Base-by-base conservation (phyloP, 2,797 vertebrate genomes). In the Muraenolepis orangiensis region DNA sequence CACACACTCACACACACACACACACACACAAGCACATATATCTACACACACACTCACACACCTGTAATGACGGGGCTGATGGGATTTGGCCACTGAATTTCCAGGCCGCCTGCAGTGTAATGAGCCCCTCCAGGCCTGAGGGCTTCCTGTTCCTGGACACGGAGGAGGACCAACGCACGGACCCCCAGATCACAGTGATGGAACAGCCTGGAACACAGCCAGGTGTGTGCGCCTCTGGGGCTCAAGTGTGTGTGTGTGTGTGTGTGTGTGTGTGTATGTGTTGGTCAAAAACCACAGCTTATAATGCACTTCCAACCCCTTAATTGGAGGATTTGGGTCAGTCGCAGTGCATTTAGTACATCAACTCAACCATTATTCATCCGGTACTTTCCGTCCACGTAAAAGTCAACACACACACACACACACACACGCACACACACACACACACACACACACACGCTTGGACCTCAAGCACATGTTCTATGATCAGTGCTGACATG, bases 361-460 rank as follows among this genome's bases (percentile, higher is more conserved):
- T 78, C 70, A 66, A 66, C 14, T 20, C 74, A 28, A 57, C 30
- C 38, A 57, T 72, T 76, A 20, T 31, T 72, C 4, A 6, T 46
- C 40, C 6, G 1, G 61, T 81, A 72, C 77, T 83, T 73, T 76
- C 66, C 81, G 71, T 23, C 77, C 76, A 83, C 73, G 69, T 34
- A 11, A 81, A 75, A 80, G 11, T 71, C 36, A 23, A 51, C 70
- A 78, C 12, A 51, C 12, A 51, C 12, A 51, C 12, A 14, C 42
- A 3, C 42, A 51, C 3, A 20, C 12, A 51, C 12, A 51, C 18
- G 8, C 70, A 76, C 2, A 51, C 12, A 51, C 12, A 51, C 12
- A 51, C 42, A 13, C 42, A 66, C n/a, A 14, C n/a, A 28, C n/a
- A 66, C 12, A 20, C 61, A 77, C n/a, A 66, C 16, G 61, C 34